Conservation (phyloP, 1,140 invertebrate genomes). For the Bombus polaris region DNA sequence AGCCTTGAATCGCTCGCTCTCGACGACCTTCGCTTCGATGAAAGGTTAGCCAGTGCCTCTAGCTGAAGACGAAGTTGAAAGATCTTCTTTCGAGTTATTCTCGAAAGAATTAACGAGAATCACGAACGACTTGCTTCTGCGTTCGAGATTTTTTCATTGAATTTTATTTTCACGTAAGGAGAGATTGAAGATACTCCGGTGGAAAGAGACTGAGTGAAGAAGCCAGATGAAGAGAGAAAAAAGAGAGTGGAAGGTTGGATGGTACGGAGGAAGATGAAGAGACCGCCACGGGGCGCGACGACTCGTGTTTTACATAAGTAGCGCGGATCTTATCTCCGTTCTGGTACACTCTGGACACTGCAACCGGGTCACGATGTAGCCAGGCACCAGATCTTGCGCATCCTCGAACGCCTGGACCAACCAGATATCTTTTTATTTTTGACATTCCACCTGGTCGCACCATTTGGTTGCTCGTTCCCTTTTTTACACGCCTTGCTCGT, state of each 20-base stretch:
- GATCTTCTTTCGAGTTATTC: neutral
- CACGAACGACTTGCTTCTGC: neutral
- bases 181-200: conserved; percentile 9
- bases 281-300: conserved; percentile 63
- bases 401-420: conserved; percentile 54
- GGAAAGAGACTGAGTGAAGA: neutral
- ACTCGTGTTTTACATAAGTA: conserved; percentile 74
- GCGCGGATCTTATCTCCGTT: conserved; percentile 70
- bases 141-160: neutral
- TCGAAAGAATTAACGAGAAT: neutral
- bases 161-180: neutral
- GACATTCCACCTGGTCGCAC: neutral
- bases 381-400: conserved; percentile 49
- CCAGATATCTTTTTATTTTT: conserved; percentile 42
- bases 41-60: neutral
- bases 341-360: conserved; percentile 54
- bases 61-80: conserved; percentile 15
- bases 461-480: conserved; percentile 9
- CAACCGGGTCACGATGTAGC: conserved; percentile 62
- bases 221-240: neutral
- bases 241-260: neutral
- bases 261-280: conserved; percentile 59
- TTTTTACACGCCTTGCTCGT: conserved; percentile 1
- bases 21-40: conserved; percentile 26
- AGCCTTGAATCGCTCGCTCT: conserved; percentile 20